These are phyloP conservation scores for Watsonalla binaria DNA, from an alignment of 2,888 invertebrate species.

Conservation along the genomic window DNA sequence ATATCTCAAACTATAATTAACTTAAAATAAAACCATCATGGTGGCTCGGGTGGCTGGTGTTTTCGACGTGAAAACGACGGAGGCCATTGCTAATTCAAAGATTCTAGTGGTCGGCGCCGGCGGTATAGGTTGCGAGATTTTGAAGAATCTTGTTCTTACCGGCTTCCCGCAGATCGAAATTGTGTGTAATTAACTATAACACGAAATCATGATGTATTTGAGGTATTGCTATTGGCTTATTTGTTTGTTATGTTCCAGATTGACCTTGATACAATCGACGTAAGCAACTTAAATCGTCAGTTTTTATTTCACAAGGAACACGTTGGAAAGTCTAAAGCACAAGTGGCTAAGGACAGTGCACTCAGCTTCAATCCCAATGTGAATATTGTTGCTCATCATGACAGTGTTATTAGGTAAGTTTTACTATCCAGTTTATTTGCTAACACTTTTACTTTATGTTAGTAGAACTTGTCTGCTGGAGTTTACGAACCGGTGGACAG, in stretches of 20 bases:
- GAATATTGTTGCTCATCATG: slow-evolving; percentile 93
- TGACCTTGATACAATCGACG: slow-evolving; percentile 99
- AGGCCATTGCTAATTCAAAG: slow-evolving; percentile 84
- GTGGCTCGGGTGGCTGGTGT: slow-evolving; percentile 83
- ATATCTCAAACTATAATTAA: slow-evolving; percentile 14
- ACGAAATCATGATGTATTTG: slow-evolving; percentile 1
- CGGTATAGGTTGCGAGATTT: slow-evolving; percentile 98
- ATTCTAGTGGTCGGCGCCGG: slow-evolving; percentile 96
- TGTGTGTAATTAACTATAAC: slow-evolving; percentile 78
- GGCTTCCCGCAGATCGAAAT: slow-evolving; percentile 97
- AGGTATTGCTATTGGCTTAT: slow-evolving; percentile 33
- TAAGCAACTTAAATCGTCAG: slow-evolving; percentile 98
- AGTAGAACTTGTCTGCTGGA: too few species aligned
- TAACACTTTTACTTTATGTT: too few species aligned
- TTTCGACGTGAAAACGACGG: slow-evolving; percentile 81
- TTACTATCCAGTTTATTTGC: slow-evolving; percentile 1
- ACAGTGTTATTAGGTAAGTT: slow-evolving; percentile 93
- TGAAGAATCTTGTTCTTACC: slow-evolving; percentile 97
- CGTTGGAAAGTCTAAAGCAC: slow-evolving; percentile 97
- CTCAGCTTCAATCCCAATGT: slow-evolving; percentile 92
- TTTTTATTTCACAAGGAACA: slow-evolving; percentile 99
- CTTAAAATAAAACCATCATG: slow-evolving; percentile 62
- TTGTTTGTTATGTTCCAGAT: slow-evolving; percentile 82
- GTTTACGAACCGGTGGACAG: too few species aligned
- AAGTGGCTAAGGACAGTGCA: slow-evolving; percentile 94